These are phyloP conservation scores for Parnassius smintheus DNA, from an alignment of 2,888 invertebrate genomes.

Conservation along the genomic window DNA sequence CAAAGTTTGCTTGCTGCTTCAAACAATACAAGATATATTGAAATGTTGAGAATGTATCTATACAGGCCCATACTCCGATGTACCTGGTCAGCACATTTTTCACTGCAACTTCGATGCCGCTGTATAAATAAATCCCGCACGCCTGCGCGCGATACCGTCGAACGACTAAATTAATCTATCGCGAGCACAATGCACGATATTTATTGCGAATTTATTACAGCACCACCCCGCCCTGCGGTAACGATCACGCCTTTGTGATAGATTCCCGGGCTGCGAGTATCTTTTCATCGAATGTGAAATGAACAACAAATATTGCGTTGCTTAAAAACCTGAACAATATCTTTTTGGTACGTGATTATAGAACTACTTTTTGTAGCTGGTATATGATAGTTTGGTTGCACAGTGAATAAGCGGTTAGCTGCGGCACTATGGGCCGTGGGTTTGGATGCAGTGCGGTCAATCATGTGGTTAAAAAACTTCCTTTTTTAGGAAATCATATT, in stretches of 20 bases:
- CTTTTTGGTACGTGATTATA: no score
- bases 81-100: slow-evolving; percentile 37
- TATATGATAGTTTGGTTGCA: not conserved
- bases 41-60: slow-evolving; percentile 4
- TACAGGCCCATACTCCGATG: not conserved
- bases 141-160: slow-evolving; percentile 45
- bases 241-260: slow-evolving; percentile 18
- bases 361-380: not conserved
- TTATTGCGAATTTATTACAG: slow-evolving; percentile 43
- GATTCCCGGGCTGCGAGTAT: slow-evolving; percentile 3
- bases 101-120: slow-evolving; percentile 37
- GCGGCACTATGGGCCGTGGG: no score
- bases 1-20: not conserved
- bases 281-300: slow-evolving; percentile 13
- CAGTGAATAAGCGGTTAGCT: no score
- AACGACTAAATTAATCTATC: slow-evolving; percentile 49
- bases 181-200: slow-evolving; percentile 46
- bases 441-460: no score
- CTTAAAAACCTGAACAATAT: not conserved
- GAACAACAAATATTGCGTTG: not conserved
- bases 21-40: not conserved
- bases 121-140: slow-evolving; percentile 45
- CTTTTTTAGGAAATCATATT: no score
- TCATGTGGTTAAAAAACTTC: no score
- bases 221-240: slow-evolving; percentile 28